Base-by-base conservation (phyloP, 2,113 vertebrate species). In the Eublepharis macularius region DNA sequence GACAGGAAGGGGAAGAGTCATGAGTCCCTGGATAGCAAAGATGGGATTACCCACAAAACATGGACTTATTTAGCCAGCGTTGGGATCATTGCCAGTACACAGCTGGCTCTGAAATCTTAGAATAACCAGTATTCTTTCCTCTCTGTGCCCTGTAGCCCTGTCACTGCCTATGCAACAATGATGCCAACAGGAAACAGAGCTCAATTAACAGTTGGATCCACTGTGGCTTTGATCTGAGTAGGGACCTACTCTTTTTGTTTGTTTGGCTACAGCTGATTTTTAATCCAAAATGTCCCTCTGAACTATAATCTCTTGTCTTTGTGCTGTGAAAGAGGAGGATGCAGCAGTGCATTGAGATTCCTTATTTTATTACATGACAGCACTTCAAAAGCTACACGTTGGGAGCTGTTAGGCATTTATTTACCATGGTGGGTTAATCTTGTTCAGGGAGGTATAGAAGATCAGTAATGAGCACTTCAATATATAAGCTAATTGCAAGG, bases 401-500 rank as follows among this genome's bases (percentile, higher is more conserved):
- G 91, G 89, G 95, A 94, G 54, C 92, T 93, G 86, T 95, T 94
- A 94, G 89, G 90, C 92, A 89, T 95, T 96, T 97, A 96, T 96
- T 97, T 96, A 96, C 94, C 88, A 65, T 90, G 91, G 95, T 94
- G 95, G 94, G 95, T 96, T 97, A 96, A 96, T 96, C 94, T 95
- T 95, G 96, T 96, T 96, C 95, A 94, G 94, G 95, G 94, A 95
- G 86, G 91, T 96, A 95, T 94, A 96, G 96, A 96, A 96, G 95
- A 90, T 93, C 92, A 94, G 92, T 96, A 96, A 96, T 89, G 94
- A 96, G 94, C 93, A 94, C 95, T 96, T 97, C 94, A 96, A 95
- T 96, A 97, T 97, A 96, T 95, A 96, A 96, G 95, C 93, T 97
- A 97, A 97, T 97, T 96, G 96, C 95, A 92, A 95, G 97, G 96